Evolutionary conservation across 2,888 invertebrate genomes (phyloP).

Genomic region (Lacanobia wlatinum): DNA sequence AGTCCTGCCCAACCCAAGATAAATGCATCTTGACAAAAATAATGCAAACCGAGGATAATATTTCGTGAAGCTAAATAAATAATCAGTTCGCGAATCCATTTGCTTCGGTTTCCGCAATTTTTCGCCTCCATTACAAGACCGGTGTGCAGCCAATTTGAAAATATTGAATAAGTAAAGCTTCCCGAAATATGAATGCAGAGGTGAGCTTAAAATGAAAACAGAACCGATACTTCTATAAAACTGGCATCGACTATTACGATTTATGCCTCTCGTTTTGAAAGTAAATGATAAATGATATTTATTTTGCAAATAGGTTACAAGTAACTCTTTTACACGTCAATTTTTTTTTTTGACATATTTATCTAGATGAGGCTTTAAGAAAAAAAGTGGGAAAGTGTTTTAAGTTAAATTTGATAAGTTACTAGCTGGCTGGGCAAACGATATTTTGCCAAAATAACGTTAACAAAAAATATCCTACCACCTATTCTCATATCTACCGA

Average conservation of each 20-base stretch:
- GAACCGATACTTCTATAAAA: conserved; percentile 18
- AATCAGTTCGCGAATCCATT: conserved; percentile 86
- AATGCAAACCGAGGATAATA: conserved; percentile 68
- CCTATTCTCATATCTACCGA: too few relatives aligned
- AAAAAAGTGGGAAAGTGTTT: too few relatives aligned
- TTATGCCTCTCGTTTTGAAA: background rate
- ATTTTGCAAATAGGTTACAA: too few relatives aligned
- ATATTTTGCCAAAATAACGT: too few relatives aligned
- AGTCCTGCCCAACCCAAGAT: background rate
- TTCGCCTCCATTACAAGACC: conserved; percentile 85
- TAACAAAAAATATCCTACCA: too few relatives aligned
- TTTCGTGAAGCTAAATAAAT: conserved; percentile 83
- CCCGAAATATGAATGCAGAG: conserved; percentile 81
- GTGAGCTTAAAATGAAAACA: conserved; percentile 52
- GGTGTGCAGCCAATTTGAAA: conserved; percentile 87
- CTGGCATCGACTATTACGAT: background rate
- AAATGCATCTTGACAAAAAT: conserved; percentile 49
- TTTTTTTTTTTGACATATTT: too few relatives aligned
- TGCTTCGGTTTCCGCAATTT: conserved; percentile 83
- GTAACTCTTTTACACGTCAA: too few relatives aligned
- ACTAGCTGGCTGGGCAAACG: too few relatives aligned
- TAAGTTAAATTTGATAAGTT: too few relatives aligned
- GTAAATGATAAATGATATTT: too few relatives aligned
- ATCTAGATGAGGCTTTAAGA: too few relatives aligned
- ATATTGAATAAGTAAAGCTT: conserved; percentile 89